phyloP scores from a whole-genome alignment of 1,140 invertebrate genomes.

The Prorops nasuta region DNA sequence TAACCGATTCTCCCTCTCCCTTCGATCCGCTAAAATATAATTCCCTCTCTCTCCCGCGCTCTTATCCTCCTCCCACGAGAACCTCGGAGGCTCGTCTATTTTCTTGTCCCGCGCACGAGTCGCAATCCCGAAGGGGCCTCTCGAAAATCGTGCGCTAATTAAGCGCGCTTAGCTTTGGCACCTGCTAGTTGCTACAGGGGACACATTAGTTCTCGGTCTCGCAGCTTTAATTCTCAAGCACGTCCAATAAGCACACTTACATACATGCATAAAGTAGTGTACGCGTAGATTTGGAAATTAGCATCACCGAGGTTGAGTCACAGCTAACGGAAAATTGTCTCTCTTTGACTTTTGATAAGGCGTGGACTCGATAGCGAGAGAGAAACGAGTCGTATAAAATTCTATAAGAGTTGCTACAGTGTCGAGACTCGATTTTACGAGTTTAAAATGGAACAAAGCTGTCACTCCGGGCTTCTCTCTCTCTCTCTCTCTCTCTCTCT shows the following conservation, averaged over 20 bases:
- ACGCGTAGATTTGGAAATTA: too few species aligned
- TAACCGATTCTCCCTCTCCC: slow-evolving; percentile 34
- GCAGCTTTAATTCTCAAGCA: neutral
- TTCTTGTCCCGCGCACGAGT: slow-evolving; percentile 17
- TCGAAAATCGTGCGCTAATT: slow-evolving; percentile 25
- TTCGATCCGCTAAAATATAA: too few species aligned
- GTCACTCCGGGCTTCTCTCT: neutral
- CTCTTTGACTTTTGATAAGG: too few species aligned
- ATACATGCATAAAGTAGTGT: neutral
- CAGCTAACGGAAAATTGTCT: too few species aligned
- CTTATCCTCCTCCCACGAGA: neutral
- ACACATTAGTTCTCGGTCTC: neutral
- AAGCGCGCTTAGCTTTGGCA: slow-evolving; percentile 17
- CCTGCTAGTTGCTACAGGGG: slow-evolving; percentile 8
- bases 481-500: neutral
- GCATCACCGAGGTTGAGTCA: too few species aligned
- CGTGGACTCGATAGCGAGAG: too few species aligned
- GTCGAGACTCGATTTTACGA: too few species aligned
- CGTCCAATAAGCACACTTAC: neutral
- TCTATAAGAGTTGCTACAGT: too few species aligned
- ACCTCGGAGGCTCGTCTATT: slow-evolving; percentile 16
- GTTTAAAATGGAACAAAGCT: slow-evolving; percentile 4
- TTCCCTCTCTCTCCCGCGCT: slow-evolving; percentile 2
- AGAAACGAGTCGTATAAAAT: too few species aligned
- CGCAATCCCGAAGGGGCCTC: slow-evolving; percentile 19